Percentiles rank a stretch among this genome's conserved stretches.
phyloP scores from a whole-genome alignment of 2,113 vertebrate genomes.

The Myocastor coypus region DNA sequence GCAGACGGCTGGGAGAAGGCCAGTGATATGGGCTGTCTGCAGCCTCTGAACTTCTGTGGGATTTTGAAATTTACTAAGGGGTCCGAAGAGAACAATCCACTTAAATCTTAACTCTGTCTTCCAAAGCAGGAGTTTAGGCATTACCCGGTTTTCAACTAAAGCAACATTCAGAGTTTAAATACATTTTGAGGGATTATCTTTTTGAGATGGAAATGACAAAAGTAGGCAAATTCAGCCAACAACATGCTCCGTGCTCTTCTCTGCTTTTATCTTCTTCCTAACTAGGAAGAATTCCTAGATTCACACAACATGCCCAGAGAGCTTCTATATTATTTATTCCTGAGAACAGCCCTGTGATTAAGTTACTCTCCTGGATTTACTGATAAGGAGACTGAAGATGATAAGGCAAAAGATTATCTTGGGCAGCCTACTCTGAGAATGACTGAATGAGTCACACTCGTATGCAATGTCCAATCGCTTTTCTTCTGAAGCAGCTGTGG shows the following conservation, averaged over 20 bases:
- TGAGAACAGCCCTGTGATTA: background rate
- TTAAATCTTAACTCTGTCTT: background rate
- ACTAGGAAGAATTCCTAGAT: background rate
- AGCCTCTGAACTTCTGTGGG: background rate
- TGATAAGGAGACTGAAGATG: background rate
- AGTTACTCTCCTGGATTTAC: background rate
- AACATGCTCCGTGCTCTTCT: background rate
- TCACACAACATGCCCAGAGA: background rate
- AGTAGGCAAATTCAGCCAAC: background rate
- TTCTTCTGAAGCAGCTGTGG: background rate
- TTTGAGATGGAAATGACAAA: background rate
- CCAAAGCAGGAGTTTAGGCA: background rate
- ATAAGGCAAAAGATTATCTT: background rate
- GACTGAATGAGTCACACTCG: background rate
- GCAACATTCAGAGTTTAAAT: background rate
- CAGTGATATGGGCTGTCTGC: background rate
- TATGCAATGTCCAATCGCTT: background rate
- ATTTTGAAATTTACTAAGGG: background rate
- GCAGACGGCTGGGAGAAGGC: background rate
- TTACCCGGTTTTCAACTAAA: background rate
- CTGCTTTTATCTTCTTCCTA: background rate
- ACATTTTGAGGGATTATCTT: background rate
- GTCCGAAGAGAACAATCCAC: background rate
- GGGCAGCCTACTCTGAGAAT: background rate
- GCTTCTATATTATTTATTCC: background rate